A percentile compares a stretch with the other conserved stretches of the same genome.
Evolutionary conservation across 2,113 vertebrate genomes (phyloP).

Genomic region (Etia nguti): DNA sequence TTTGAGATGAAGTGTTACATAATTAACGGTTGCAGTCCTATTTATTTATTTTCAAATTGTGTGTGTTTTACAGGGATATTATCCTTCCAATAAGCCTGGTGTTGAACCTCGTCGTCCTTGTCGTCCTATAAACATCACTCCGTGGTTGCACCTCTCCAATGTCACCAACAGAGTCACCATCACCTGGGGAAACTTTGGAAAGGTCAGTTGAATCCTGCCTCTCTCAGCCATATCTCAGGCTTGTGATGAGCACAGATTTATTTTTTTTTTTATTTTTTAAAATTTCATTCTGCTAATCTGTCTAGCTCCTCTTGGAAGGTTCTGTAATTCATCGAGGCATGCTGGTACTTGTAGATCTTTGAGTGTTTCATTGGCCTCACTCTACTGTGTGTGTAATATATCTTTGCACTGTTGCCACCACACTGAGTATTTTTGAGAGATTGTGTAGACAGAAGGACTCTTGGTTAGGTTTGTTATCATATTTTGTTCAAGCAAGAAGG

Average conservation of each 20-base stretch:
- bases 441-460: not conserved
- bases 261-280: not conserved
- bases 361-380: not conserved
- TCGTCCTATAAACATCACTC: slow-evolving; percentile 94
- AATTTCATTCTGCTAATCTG: not conserved
- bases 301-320: not conserved
- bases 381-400: not conserved
- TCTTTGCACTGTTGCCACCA: not conserved
- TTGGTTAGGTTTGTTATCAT: not conserved
- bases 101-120: slow-evolving; percentile 96
- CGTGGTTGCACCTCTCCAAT: slow-evolving; percentile 92
- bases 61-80: slow-evolving; percentile 82
- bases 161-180: slow-evolving; percentile 91
- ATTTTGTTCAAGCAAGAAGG: not conserved
- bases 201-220: slow-evolving; percentile 70
- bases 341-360: not conserved
- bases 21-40: not conserved
- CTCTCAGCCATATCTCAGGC: not conserved
- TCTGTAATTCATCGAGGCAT: not conserved
- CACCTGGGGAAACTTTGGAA: slow-evolving; percentile 98
- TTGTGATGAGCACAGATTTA: not conserved
- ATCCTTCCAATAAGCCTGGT: slow-evolving; percentile 95
- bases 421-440: not conserved
- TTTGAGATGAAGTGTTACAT: not conserved
- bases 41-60: not conserved